Evolutionary conservation across 2,113 vertebrate species (phyloP), one percentile per base, ranked within the genome.

Genomic region (Callipepla squamata): DNA sequence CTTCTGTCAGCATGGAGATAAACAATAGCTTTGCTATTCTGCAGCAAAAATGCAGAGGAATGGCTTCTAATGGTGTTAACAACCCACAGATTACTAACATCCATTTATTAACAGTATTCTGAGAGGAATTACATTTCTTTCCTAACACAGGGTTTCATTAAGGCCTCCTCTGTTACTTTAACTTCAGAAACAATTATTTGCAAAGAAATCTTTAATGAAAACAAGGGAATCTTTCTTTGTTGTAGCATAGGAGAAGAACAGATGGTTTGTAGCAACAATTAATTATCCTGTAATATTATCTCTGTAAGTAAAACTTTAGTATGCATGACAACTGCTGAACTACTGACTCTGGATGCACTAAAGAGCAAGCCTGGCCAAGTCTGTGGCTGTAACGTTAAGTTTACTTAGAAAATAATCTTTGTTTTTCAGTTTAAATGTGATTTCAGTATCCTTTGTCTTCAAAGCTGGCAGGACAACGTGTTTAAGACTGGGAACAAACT

Each of bases 111-210:
- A 82, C 21, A 50, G 22, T 34, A 42, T 55, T 80, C 1, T 13
- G 6, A 42, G 32, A 95, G 81, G 21, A 59, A 90, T 79, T 67
- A 79, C 8, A 40, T 67, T 96, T 94, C 55, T 85, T 15, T 85
- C 87, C 58, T 53, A 76, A 47, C 62, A 18, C n/a, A 70, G 68
- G 22, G 11, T 74, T 82, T 61, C 51, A 45, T 70, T 66, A 85
- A 69, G 48, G 63, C 6, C 76, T 87, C 84, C 44, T 85, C 66
- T 80, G 30, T 51, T 61, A 85, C 48, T 62, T 84, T 76, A 62
- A 90, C 45, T 70, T 95, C 79, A 91, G 66, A 94, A 95, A 95
- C 59, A 95, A 88, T 85, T 91, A 94, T 79, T 88, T 94, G 36
- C 36, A 86, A 80, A 94, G 78, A 94, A 92, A 76, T 13, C 30